Percentiles rank a stretch among this genome's conserved stretches.
These are phyloP conservation scores for Myiozetetes cayanensis DNA, from an alignment of 2,113 vertebrate genomes.

Conservation along the genomic window DNA sequence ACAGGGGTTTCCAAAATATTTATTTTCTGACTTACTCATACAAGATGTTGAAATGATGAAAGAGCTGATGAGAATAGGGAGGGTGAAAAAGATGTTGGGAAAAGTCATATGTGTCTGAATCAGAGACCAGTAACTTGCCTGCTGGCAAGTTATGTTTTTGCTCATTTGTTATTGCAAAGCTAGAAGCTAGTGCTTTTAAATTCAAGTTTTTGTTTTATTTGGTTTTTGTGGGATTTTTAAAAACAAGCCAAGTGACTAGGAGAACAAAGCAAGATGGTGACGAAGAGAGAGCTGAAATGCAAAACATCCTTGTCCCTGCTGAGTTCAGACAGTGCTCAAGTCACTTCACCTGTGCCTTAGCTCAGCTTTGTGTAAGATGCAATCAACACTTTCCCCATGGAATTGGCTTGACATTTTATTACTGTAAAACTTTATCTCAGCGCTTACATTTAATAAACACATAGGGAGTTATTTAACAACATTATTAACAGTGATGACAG, in stretches of 20 bases:
- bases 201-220: background rate
- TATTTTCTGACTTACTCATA: background rate
- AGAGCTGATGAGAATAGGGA: background rate
- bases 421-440: background rate
- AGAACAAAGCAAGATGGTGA: background rate
- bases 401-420: background rate
- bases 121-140: background rate
- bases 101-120: background rate
- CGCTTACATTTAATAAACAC: background rate
- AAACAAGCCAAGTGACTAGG: background rate
- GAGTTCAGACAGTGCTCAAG: accelerated
- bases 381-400: accelerated
- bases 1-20: background rate
- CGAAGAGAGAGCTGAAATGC: background rate
- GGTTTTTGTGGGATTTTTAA: background rate
- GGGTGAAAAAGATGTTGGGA: background rate
- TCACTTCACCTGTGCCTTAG: background rate
- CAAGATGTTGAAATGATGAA: background rate
- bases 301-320: background rate
- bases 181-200: background rate
- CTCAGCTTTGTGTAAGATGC: background rate
- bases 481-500: background rate
- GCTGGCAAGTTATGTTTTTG: background rate
- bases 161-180: background rate
- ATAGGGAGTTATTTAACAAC: background rate